Conservation (phyloP, 1,140 invertebrate genomes). For the roundworm (Caenorhabditis elegans) region DNA sequence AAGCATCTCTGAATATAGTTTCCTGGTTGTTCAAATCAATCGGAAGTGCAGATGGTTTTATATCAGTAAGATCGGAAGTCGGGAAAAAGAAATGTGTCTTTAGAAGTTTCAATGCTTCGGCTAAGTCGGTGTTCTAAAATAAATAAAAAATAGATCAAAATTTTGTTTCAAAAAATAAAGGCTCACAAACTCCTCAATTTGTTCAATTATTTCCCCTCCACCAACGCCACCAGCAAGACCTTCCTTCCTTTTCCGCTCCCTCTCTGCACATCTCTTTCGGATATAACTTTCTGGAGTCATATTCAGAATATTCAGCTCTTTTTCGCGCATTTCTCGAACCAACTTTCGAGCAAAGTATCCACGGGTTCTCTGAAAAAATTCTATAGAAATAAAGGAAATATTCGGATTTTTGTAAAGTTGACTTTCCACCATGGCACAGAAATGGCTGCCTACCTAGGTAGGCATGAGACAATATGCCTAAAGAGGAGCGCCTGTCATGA, state of each 20-base stretch:
- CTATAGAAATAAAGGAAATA: not conserved
- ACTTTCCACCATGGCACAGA: too few relatives aligned
- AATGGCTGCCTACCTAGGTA: too few relatives aligned
- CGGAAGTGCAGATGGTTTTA: not conserved
- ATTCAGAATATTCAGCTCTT: conserved; percentile 2
- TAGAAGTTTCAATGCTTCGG: not conserved
- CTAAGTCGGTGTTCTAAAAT: not conserved
- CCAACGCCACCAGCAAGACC: not conserved
- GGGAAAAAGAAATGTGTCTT: not conserved
- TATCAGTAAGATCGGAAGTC: not conserved
- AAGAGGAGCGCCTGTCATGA: too few relatives aligned
- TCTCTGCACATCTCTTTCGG: not conserved
- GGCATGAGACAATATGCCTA: too few relatives aligned
- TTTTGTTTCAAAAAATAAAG: not conserved
- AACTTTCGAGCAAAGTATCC: not conserved
- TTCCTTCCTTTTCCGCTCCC: not conserved
- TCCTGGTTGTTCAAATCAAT: not conserved
- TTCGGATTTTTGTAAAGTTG: too few relatives aligned
- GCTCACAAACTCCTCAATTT: conserved; percentile 3
- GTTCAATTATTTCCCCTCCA: not conserved
- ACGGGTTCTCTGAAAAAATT: not conserved
- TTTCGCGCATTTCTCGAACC: not conserved
- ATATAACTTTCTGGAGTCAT: conserved; percentile 14
- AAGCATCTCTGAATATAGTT: not conserved
- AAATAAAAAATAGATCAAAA: too few relatives aligned